These are phyloP conservation scores for Petroica traversi DNA, from an alignment of 2,113 vertebrate genomes.

Conservation along the genomic window DNA sequence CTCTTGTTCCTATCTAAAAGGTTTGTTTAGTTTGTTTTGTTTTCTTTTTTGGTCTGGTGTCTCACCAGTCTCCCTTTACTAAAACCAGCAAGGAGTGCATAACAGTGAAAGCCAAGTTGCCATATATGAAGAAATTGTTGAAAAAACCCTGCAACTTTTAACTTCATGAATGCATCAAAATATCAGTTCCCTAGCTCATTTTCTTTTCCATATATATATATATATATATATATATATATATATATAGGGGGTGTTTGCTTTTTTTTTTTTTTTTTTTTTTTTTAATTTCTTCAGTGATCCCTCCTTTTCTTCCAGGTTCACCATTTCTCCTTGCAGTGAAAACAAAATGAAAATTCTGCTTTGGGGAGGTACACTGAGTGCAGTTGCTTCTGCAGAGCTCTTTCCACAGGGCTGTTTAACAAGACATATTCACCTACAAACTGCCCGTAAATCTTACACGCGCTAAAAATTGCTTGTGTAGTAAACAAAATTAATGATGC, in stretches of 20 bases:
- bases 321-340: not conserved
- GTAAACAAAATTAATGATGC: conserved; percentile 50
- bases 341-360: not conserved
- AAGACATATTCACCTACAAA: not conserved
- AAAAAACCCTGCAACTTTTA: not conserved
- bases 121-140: not conserved
- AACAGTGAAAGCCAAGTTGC: not conserved
- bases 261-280: not conserved
- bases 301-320: not conserved
- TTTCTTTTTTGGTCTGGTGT: not conserved
- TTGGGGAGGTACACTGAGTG: not conserved
- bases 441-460: not conserved
- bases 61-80: not conserved
- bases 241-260: too few species aligned
- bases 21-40: too few species aligned
- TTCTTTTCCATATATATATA: too few species aligned
- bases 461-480: not conserved
- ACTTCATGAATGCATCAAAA: not conserved
- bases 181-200: not conserved
- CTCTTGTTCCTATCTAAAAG: not conserved
- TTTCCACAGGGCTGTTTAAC: not conserved
- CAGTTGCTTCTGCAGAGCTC: not conserved
- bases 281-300: not conserved
- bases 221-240: too few species aligned
- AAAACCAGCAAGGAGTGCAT: not conserved